Percentiles rank a stretch among this genome's conserved stretches.
Conservation (phyloP, 2,888 invertebrate species). For the Campaea margaritaria region DNA sequence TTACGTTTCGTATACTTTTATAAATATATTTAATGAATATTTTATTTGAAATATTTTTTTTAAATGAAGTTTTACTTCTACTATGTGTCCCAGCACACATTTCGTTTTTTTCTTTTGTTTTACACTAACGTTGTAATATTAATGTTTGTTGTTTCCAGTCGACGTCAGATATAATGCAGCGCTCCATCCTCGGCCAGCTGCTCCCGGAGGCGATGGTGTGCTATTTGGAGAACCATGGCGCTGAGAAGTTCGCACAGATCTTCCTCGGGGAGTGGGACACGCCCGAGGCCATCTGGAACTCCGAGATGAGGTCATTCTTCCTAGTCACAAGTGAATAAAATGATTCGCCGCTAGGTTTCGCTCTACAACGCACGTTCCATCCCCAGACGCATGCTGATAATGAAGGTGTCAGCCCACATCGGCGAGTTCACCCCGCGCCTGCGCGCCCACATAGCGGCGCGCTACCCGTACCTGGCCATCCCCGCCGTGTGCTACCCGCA, state of each 20-base stretch:
- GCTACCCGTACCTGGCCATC: constrained; percentile 98
- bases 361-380: not conserved
- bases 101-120: too few species aligned
- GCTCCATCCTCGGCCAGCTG: constrained; percentile 96
- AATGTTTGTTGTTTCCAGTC: constrained; percentile 64
- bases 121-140: too few species aligned
- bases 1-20: too few species aligned
- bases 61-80: too few species aligned
- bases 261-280: constrained; percentile 99
- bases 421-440: constrained; percentile 98
- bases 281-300: constrained; percentile 99
- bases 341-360: too few species aligned
- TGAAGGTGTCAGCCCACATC: constrained; percentile 98
- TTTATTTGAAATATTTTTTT: too few species aligned
- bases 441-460: constrained; percentile 96
- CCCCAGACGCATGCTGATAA: constrained; percentile 94
- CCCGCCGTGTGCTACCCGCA: constrained; percentile 97
- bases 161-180: constrained; percentile 89
- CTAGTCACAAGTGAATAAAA: too few species aligned
- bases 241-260: constrained; percentile 99
- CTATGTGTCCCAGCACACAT: too few species aligned
- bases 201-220: constrained; percentile 99
- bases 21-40: too few species aligned
- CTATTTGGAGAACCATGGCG: constrained; percentile 98
- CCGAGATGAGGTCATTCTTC: constrained; percentile 92